phyloP scores from a whole-genome alignment of 1,140 invertebrate genomes.

The Globodera rostochiensis region DNA sequence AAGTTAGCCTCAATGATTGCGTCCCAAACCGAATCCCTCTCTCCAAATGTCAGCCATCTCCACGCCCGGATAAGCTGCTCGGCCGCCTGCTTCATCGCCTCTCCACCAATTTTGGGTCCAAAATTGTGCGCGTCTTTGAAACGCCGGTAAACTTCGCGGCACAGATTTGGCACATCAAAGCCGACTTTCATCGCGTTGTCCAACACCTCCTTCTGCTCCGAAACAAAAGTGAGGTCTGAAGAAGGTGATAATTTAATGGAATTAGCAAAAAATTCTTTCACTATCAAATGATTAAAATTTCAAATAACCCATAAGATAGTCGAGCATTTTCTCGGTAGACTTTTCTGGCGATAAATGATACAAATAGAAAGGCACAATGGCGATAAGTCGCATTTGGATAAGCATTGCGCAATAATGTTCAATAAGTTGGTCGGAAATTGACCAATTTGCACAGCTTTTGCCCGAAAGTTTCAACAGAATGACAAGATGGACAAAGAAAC shows the following conservation, averaged over 20 bases:
- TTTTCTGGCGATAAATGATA: constrained; percentile 32
- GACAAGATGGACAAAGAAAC: constrained; percentile 46
- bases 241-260: neutral
- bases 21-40: constrained; percentile 41
- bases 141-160: constrained; percentile 32
- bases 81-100: constrained; percentile 13
- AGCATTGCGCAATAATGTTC: constrained; percentile 26
- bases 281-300: neutral
- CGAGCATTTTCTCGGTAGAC: constrained; percentile 33
- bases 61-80: constrained; percentile 43
- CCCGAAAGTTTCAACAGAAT: constrained; percentile 35
- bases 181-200: constrained; percentile 28
- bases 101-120: neutral
- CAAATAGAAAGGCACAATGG: constrained; percentile 40
- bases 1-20: constrained; percentile 49
- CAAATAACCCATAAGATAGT: constrained; percentile 39
- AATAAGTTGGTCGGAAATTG: constrained; percentile 31
- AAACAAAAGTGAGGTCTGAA: constrained; percentile 33
- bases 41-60: constrained; percentile 47
- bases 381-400: constrained; percentile 31
- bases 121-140: constrained; percentile 28
- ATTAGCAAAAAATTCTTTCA: neutral
- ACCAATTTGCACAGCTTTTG: constrained; percentile 2
- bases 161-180: constrained; percentile 39
- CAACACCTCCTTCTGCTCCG: constrained; percentile 39